Conservation (phyloP, 2,888 invertebrate genomes). For the Euphydryas editha region DNA sequence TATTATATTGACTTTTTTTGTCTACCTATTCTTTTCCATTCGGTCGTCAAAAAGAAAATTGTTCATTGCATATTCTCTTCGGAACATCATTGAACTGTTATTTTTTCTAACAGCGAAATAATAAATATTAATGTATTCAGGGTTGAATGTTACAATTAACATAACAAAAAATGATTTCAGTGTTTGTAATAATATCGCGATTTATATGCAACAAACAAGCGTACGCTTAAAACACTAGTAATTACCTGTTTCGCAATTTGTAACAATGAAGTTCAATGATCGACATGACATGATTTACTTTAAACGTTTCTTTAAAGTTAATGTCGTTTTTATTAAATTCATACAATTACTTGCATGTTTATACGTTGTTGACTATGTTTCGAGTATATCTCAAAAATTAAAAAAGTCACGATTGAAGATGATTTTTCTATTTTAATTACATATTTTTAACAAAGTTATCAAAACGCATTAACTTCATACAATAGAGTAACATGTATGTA, state of each 20-base stretch:
- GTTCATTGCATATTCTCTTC: background rate
- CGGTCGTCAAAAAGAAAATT: background rate
- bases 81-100: background rate
- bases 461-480: too few relatives aligned
- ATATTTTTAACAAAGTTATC: too few relatives aligned
- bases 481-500: too few relatives aligned
- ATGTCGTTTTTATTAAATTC: conserved; percentile 35
- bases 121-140: conserved; percentile 32
- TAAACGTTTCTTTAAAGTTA: conserved; percentile 30
- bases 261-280: conserved; percentile 73
- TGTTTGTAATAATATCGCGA: conserved; percentile 55
- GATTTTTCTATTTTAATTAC: background rate
- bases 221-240: conserved; percentile 45
- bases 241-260: conserved; percentile 68
- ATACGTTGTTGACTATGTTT: too few relatives aligned
- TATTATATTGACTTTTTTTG: background rate
- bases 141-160: conserved; percentile 51
- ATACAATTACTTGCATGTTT: conserved; percentile 13
- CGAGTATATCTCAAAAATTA: too few relatives aligned
- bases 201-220: conserved; percentile 53
- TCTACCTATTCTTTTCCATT: background rate
- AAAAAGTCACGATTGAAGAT: too few relatives aligned
- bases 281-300: conserved; percentile 51
- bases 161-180: conserved; percentile 44
- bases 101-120: background rate